phyloP scores from a whole-genome alignment of 2,797 vertebrate genomes.

The Tauraco hartlaubi region DNA sequence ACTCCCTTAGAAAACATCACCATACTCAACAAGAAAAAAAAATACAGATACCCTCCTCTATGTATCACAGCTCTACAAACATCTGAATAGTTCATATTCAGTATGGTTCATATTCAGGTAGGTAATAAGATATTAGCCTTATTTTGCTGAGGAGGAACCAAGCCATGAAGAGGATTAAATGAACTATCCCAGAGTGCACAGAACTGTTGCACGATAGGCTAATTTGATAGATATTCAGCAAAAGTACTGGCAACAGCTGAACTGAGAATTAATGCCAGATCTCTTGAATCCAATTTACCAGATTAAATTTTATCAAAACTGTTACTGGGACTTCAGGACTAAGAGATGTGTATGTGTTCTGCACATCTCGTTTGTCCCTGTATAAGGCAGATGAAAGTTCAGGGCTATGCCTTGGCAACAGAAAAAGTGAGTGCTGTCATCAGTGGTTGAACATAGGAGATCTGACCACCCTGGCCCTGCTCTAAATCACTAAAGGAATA shows the following conservation, averaged over 20 bases:
- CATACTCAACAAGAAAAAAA: background rate
- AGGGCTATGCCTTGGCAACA: background rate
- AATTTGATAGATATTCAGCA: background rate
- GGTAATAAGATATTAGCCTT: background rate
- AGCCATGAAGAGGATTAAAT: slow-evolving; percentile 8
- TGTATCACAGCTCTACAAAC: background rate
- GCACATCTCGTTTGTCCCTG: background rate
- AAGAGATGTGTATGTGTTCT: background rate
- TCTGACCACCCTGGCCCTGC: background rate
- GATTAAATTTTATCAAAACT: slow-evolving; percentile 7
- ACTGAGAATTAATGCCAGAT: background rate
- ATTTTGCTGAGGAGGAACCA: background rate
- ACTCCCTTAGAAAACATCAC: background rate
- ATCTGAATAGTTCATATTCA: background rate
- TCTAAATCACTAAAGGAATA: background rate
- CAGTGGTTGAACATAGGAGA: background rate
- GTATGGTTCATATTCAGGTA: background rate
- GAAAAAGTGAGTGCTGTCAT: background rate
- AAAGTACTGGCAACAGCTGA: background rate
- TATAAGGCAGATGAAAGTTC: background rate
- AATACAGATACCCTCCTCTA: background rate
- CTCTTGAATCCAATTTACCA: background rate
- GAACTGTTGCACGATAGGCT: background rate
- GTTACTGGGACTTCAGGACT: background rate
- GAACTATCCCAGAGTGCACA: background rate